Evolutionary conservation across 2,797 vertebrate genomes (phyloP), one percentile per base, ranked within the genome.

Genomic region (Manis javanica): DNA sequence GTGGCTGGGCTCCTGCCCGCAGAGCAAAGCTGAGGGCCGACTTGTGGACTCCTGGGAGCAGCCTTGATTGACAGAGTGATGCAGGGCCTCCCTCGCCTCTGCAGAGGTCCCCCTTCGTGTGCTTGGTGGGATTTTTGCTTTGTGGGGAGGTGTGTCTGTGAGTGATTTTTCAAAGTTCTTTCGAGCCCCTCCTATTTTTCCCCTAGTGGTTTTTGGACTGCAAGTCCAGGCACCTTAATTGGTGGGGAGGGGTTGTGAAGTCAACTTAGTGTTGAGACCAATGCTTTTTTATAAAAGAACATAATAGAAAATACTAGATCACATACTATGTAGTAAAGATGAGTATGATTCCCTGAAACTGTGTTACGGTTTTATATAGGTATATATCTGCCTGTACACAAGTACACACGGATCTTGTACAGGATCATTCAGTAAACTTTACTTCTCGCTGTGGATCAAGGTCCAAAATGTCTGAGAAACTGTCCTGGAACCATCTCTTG

Each of bases 131-230:
- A 55, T 69, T 92, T 46, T 77, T 34, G 34, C 72, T 90, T 75
- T 42, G 82, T 55, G 9, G 49, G n/a, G 69, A 71, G 68, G 31
- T 31, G 31, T 10, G 34, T 75, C 61, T 69, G 23, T 66, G 81
- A 92, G 15, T 13, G 59, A 46, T 34, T 79, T 92, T 82, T 85
- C 21, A 37, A 84, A 55, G 37, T 46, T 85, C 59, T 78, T 74
- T 85, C 39, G 37, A 55, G 53, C 10, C 15, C 10, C 63, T 75
- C 19, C 29, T 12, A 1, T 71, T 51, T 61, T 55, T n/a, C 37
- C 21, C 23, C 13, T 55, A 26, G 49, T 42, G 13, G 39, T 39
- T 29, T 92, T 79, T 31, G 19, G 71, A 74, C 34, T 66, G 49
- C 63, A 77, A 18, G 13, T 93, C 55, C 69, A 66, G 69, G 23